Percentiles rank a stretch among this genome's conserved stretches.
Conservation (phyloP, 2,113 vertebrate genomes). For the Eira barbara region DNA sequence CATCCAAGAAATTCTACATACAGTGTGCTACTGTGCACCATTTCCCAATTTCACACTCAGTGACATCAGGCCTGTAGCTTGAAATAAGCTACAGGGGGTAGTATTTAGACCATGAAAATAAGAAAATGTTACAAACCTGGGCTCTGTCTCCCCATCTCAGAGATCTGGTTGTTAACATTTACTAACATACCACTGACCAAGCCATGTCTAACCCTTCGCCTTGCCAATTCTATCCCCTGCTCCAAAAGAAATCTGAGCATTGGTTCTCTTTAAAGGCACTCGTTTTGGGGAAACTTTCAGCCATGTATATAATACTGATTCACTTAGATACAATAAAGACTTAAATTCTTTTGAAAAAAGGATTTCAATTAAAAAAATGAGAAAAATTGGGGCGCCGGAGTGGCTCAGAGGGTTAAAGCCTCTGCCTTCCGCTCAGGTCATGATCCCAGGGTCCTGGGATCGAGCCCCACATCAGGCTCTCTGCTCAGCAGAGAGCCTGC, state of each 20-base stretch:
- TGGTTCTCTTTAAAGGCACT: neutral
- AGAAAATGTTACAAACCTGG: neutral
- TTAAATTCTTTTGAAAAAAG: neutral
- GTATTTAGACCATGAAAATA: neutral
- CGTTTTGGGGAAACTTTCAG: neutral
- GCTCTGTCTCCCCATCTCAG: neutral
- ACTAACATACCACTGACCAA: neutral
- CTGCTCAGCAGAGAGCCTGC: too few relatives aligned
- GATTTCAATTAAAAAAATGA: neutral
- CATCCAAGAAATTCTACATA: neutral
- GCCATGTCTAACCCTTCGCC: neutral
- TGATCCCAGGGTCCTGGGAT: too few relatives aligned
- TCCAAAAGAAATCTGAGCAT: neutral
- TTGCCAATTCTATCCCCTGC: neutral
- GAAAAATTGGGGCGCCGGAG: neutral
- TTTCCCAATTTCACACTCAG: neutral
- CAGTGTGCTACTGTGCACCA: neutral
- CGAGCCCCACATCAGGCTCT: too few relatives aligned
- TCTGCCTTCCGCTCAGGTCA: too few relatives aligned
- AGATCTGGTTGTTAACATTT: neutral
- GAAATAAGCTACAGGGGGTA: neutral
- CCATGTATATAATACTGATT: neutral
- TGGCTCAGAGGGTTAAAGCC: too few relatives aligned
- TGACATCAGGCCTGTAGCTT: neutral
- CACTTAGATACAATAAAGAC: neutral